Evolutionary conservation across 2,113 vertebrate genomes (phyloP).

Genomic region (Colinus virginianus): DNA sequence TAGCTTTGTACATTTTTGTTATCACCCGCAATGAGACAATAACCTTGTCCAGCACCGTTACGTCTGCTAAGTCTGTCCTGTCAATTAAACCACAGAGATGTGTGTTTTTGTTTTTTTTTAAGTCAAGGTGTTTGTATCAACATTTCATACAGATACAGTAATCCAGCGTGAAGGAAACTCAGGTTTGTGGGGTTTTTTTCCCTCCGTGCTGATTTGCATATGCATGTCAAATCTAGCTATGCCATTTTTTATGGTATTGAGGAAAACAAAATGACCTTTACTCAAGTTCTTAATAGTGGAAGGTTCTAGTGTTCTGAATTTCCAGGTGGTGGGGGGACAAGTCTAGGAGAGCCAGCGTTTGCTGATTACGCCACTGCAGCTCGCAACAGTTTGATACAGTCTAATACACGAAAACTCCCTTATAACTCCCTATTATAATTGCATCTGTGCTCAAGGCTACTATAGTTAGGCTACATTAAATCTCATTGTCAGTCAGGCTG

Average conservation of each 20-base stretch:
- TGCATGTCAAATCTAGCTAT: constrained; percentile 60
- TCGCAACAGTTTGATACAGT: constrained; percentile 45
- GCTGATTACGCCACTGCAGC: constrained; percentile 54
- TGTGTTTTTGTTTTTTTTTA: constrained; percentile 1
- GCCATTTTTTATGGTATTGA: constrained; percentile 63
- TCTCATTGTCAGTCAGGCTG: constrained; percentile 73
- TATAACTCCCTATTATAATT: constrained; percentile 60
- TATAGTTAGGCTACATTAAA: constrained; percentile 71
- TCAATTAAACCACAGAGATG: constrained; percentile 66
- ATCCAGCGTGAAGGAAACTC: constrained; percentile 62
- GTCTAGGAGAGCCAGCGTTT: background rate
- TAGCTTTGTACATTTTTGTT: constrained; percentile 12
- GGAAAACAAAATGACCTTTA: constrained; percentile 80
- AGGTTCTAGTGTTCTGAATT: constrained; percentile 54
- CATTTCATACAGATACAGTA: constrained; percentile 51
- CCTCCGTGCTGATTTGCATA: constrained; percentile 73
- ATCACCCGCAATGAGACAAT: constrained; percentile 19
- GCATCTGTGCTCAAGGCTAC: constrained; percentile 77
- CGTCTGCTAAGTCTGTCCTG: constrained; percentile 57
- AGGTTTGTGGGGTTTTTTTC: constrained; percentile 17
- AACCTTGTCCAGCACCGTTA: constrained; percentile 12
- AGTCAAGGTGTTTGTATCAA: constrained; percentile 61
- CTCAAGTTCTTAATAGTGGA: constrained; percentile 67
- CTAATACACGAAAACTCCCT: constrained; percentile 56
- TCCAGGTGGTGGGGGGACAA: constrained; percentile 31